These are phyloP conservation scores for Echinops telfairi DNA, from an alignment of 2,113 vertebrate species.

Conservation along the genomic window DNA sequence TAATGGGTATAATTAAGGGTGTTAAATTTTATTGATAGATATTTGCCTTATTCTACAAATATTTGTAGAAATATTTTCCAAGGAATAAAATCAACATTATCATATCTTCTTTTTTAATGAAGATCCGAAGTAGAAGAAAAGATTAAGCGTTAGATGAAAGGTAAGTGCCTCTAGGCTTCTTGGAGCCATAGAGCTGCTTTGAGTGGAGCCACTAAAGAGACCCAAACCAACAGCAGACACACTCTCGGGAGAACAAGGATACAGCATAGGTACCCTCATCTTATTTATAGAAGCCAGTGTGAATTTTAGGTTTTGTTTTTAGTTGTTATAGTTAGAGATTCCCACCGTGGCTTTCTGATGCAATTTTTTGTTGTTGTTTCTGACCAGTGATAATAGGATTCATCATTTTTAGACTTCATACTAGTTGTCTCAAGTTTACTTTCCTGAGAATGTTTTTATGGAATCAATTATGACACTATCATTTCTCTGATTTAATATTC, in stretches of 20 bases:
- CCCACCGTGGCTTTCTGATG: background rate
- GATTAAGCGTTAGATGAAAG: background rate
- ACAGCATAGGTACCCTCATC: background rate
- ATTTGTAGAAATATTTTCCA: background rate
- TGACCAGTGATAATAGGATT: conserved; percentile 1
- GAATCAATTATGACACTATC: conserved; percentile 64
- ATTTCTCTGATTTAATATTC: conserved; percentile 69
- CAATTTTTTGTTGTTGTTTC: conserved; percentile 27
- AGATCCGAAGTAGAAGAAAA: conserved; percentile 4
- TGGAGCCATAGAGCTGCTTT: background rate
- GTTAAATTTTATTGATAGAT: background rate
- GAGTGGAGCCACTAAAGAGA: background rate
- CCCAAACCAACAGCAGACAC: background rate
- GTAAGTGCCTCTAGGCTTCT: background rate
- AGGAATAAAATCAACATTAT: conserved; percentile 41
- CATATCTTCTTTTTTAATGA: conserved; percentile 13
- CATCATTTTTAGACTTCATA: background rate
- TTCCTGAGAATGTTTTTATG: conserved; percentile 58
- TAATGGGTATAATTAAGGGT: background rate
- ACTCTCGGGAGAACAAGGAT: background rate
- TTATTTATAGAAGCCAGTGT: background rate
- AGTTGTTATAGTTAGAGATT: background rate
- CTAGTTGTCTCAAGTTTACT: conserved; percentile 53
- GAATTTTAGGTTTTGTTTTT: background rate
- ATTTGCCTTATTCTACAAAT: conserved; percentile 30